Evolutionary conservation across 2,113 vertebrate species (phyloP).

Genomic region (Clarias magur): DNA sequence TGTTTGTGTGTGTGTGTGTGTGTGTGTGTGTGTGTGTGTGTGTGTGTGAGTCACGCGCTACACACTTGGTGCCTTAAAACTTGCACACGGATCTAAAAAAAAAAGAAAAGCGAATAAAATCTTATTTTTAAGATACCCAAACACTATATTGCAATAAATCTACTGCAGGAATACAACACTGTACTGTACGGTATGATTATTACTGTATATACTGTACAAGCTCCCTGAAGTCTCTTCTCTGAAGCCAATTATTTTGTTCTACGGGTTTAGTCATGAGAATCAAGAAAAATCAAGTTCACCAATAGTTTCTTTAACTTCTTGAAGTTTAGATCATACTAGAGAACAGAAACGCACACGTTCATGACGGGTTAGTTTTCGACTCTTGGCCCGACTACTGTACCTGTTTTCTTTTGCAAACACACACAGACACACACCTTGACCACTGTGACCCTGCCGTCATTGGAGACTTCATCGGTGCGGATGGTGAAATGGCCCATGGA

Average conservation of each 20-base stretch:
- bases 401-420: not conserved
- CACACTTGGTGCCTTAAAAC: not conserved
- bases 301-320: not conserved
- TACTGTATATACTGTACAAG: not conserved
- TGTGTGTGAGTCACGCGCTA: not conserved
- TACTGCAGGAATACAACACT: not conserved
- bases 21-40: too few relatives aligned
- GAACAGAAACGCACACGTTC: not conserved
- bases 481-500: conserved; percentile 89
- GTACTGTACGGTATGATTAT: not conserved
- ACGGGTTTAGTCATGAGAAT: not conserved
- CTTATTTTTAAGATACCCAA: not conserved
- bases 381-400: not conserved
- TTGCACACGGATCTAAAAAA: not conserved
- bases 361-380: not conserved
- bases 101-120: not conserved
- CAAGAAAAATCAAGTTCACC: not conserved
- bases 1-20: not conserved
- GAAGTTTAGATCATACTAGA: not conserved
- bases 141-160: not conserved
- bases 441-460: conserved; percentile 93
- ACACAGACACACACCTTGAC: conserved; percentile 79
- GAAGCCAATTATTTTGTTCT: not conserved
- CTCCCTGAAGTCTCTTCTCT: not conserved
- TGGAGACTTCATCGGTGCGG: conserved; percentile 90